Percentiles rank a stretch among this genome's conserved stretches.
phyloP scores from a whole-genome alignment of 2,888 invertebrate species.

The Drosophila conformis region DNA sequence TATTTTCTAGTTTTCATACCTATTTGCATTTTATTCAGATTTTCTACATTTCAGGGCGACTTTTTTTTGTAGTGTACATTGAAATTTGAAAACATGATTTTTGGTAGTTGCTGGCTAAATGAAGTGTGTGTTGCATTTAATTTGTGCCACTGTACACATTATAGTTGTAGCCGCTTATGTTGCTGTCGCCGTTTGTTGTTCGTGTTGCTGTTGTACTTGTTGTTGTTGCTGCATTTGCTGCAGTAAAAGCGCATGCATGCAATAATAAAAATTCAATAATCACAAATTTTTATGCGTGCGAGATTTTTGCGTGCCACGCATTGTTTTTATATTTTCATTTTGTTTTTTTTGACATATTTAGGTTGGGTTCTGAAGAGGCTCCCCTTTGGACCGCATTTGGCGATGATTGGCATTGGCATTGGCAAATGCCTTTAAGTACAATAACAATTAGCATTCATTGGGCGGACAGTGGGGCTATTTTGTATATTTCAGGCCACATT shows the following conservation, averaged over 20 bases:
- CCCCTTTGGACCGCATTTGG: background rate
- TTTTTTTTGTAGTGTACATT: background rate
- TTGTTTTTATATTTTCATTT: conserved; percentile 16
- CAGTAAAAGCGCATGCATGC: conserved; percentile 29
- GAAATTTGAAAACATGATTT: too few relatives aligned
- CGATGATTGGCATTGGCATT: conserved; percentile 4
- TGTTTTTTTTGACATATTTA: conserved; percentile 33
- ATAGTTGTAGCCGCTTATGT: conserved; percentile 34
- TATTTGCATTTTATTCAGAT: too few relatives aligned
- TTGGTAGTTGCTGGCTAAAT: background rate
- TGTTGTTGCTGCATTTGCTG: conserved; percentile 27
- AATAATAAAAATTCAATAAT: conserved; percentile 73
- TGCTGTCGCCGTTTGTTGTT: conserved; percentile 31
- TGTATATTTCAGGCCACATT: conserved; percentile 2
- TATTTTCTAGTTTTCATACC: background rate
- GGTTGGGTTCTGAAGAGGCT: conserved; percentile 7
- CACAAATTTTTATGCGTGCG: conserved; percentile 75
- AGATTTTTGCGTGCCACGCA: conserved; percentile 53
- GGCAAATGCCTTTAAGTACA: conserved; percentile 32
- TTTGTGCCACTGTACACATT: conserved; percentile 45
- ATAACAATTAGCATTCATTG: conserved; percentile 72
- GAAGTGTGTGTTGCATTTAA: background rate
- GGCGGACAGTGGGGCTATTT: conserved; percentile 16
- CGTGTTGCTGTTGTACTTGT: conserved; percentile 29
- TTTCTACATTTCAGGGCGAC: background rate